These are phyloP conservation scores for Griposia aprilina DNA, from an alignment of 2,888 invertebrate genomes.

Conservation along the genomic window DNA sequence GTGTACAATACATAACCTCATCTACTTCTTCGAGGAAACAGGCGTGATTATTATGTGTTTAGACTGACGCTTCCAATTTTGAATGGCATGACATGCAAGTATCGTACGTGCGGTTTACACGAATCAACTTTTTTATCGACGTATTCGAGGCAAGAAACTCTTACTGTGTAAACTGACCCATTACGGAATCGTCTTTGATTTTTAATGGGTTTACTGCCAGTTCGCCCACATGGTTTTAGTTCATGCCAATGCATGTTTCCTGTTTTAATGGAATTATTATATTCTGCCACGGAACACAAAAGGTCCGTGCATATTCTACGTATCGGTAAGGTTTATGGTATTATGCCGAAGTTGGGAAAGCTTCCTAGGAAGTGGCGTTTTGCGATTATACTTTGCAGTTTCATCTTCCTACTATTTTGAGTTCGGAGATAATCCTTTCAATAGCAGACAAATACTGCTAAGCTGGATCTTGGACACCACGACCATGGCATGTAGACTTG, in stretches of 20 bases:
- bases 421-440: neutral
- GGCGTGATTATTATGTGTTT: neutral
- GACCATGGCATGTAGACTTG: neutral
- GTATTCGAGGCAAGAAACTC: neutral
- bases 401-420: neutral
- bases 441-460: neutral
- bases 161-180: neutral
- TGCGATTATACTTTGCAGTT: neutral
- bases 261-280: conserved; percentile 33
- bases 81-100: neutral
- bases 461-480: neutral
- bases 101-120: neutral
- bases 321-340: conserved; percentile 19
- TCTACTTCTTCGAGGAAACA: neutral
- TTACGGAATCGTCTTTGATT: conserved; percentile 41
- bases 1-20: neutral
- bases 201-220: conserved; percentile 35
- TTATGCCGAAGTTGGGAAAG: neutral
- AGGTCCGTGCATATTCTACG: conserved; percentile 2
- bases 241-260: conserved; percentile 17
- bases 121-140: neutral
- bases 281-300: neutral
- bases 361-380: conserved; percentile 19
- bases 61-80: neutral
- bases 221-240: conserved; percentile 31